Conservation (phyloP, 2,888 invertebrate species). For the Cantharis rufa region DNA sequence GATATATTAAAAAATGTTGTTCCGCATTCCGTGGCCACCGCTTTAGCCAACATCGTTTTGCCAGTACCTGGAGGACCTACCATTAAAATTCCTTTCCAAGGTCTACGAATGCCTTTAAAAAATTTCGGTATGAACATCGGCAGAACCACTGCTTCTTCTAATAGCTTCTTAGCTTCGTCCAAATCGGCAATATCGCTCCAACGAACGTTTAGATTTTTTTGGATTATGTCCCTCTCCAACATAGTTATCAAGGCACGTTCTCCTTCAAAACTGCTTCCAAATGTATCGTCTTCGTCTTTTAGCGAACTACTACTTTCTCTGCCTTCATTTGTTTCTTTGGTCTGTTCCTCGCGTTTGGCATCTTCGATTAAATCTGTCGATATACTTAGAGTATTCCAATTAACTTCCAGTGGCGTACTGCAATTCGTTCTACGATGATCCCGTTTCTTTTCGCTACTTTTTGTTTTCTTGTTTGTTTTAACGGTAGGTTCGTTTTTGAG, state of each 20-base stretch:
- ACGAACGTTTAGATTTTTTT: conserved; percentile 94
- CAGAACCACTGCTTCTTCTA: conserved; percentile 96
- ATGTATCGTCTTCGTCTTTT: too few species aligned
- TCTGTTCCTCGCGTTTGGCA: too few species aligned
- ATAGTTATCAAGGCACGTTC: conserved; percentile 92
- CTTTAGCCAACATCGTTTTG: conserved; percentile 96
- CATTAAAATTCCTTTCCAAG: conserved; percentile 96
- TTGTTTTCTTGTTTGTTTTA: too few species aligned
- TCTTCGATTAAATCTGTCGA: too few species aligned
- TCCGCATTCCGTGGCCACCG: conserved; percentile 97
- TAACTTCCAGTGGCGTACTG: too few species aligned
- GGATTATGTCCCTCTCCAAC: conserved; percentile 90
- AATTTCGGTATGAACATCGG: conserved; percentile 98
- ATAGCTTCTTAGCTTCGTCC: conserved; percentile 82
- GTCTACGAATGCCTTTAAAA: conserved; percentile 93
- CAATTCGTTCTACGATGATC: too few species aligned
- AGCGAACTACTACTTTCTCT: too few species aligned
- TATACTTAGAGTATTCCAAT: too few species aligned
- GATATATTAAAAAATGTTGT: conserved; percentile 98
- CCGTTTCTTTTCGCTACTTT: too few species aligned
- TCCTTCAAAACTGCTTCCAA: too few species aligned
- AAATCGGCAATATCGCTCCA: conserved; percentile 96
- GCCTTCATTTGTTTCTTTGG: too few species aligned
- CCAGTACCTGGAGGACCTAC: conserved; percentile 93
- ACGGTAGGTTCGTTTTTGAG: too few species aligned